These are phyloP conservation scores for Pogonomyrmex barbatus DNA, from an alignment of 1,140 invertebrate species.

Conservation along the genomic window DNA sequence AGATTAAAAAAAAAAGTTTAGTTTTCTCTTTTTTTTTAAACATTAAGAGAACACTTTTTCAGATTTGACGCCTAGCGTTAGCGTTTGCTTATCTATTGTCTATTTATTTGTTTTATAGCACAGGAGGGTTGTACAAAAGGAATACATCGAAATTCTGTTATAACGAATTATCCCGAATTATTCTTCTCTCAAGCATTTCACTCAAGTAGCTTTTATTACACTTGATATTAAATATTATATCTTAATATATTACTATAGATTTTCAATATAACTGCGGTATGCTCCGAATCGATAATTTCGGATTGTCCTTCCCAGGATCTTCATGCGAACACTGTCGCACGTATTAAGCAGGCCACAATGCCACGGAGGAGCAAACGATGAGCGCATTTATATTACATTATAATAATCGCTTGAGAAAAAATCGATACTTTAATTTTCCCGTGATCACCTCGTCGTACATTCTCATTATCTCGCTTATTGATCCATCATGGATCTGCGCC, in stretches of 20 bases:
- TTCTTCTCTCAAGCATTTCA: neutral
- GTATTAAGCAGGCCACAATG: slow-evolving; percentile 52
- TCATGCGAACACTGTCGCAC: slow-evolving; percentile 64
- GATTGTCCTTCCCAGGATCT: neutral
- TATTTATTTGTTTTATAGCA: slow-evolving; percentile 6
- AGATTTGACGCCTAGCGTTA: neutral
- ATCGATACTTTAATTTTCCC: slow-evolving; percentile 80
- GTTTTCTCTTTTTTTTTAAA: neutral
- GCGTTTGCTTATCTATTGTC: slow-evolving; percentile 9
- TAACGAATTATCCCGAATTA: neutral
- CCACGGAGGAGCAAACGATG: slow-evolving; percentile 20
- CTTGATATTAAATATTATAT: slow-evolving; percentile 17
- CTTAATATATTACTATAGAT: slow-evolving; percentile 16
- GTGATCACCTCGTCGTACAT: slow-evolving; percentile 72
- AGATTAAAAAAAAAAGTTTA: too few species aligned
- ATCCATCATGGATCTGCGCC: slow-evolving; percentile 51
- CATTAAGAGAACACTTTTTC: neutral
- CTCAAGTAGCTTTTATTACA: neutral
- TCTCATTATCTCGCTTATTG: slow-evolving; percentile 73
- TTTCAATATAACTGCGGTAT: neutral
- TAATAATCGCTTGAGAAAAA: slow-evolving; percentile 68
- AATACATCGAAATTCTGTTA: neutral
- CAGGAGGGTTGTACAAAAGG: neutral
- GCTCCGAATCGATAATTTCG: neutral
- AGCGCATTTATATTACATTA: slow-evolving; percentile 28